Percentiles rank a stretch among this genome's conserved stretches.
Evolutionary conservation across 2,888 invertebrate species (phyloP).

Genomic region (Nephrotoma appendiculata): DNA sequence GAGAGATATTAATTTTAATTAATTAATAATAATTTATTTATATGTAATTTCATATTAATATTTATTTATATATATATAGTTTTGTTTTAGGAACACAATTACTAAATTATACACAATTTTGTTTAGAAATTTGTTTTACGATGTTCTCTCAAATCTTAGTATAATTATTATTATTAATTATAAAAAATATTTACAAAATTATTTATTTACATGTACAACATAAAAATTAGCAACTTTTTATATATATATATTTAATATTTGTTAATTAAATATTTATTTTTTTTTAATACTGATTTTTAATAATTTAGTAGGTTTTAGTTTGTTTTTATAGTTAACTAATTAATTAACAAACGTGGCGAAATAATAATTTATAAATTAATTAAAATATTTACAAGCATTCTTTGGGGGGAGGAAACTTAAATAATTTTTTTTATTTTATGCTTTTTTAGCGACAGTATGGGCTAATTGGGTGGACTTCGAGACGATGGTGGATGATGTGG

Average conservation of each 20-base stretch:
- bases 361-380: neutral
- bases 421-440: conserved; percentile 1
- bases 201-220: neutral
- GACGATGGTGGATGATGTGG: conserved; percentile 23
- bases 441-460: neutral
- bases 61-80: neutral
- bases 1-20: neutral
- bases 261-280: neutral
- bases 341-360: neutral
- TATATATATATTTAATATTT: neutral
- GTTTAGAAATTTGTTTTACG: neutral
- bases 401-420: neutral
- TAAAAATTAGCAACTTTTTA: neutral
- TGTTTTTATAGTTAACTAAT: neutral
- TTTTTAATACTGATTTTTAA: neutral
- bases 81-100: neutral
- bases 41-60: neutral
- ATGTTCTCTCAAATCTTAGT: neutral
- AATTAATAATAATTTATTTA: neutral
- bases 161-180: neutral
- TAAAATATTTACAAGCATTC: conserved; percentile 3
- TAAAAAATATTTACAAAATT: neutral
- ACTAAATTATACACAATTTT: neutral
- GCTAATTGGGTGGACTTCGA: conserved; percentile 25
- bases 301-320: neutral